Conservation (phyloP, 2,113 vertebrate species). For the Dolichotis patagonum region DNA sequence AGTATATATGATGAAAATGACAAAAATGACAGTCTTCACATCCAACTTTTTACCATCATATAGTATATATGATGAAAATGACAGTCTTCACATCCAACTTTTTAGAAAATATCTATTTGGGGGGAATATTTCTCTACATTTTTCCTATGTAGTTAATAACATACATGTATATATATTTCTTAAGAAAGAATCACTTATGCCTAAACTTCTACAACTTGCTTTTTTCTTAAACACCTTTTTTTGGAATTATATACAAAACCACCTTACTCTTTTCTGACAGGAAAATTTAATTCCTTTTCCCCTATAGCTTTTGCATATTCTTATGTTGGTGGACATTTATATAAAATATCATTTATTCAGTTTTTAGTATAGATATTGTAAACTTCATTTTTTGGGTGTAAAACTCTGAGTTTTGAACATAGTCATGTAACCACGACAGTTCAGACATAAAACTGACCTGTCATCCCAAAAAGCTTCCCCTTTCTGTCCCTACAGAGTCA, state of each 20-base stretch:
- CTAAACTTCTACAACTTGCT: background rate
- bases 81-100: constrained; percentile 25
- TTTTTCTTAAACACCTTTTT: constrained; percentile 26
- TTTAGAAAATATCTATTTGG: background rate
- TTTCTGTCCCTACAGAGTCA: background rate
- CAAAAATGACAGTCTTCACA: too few relatives aligned
- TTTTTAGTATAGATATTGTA: constrained; percentile 29
- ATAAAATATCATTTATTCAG: background rate
- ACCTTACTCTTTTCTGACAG: background rate
- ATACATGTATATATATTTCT: background rate
- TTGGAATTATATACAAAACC: background rate
- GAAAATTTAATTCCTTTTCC: constrained; percentile 22
- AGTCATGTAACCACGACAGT: background rate
- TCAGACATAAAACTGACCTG: background rate
- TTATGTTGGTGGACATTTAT: constrained; percentile 13
- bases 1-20: too few relatives aligned
- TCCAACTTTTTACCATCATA: too few relatives aligned
- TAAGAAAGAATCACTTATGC: background rate
- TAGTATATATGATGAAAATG: too few relatives aligned
- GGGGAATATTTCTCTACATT: background rate
- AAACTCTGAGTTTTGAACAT: constrained; percentile 32
- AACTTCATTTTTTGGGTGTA: background rate
- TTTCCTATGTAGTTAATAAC: background rate
- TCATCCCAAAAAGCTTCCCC: background rate
- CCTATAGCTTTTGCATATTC: background rate